Evolutionary conservation across 2,113 vertebrate genomes (phyloP).

Genomic region (Calyptommatus sinebrachiatus): DNA sequence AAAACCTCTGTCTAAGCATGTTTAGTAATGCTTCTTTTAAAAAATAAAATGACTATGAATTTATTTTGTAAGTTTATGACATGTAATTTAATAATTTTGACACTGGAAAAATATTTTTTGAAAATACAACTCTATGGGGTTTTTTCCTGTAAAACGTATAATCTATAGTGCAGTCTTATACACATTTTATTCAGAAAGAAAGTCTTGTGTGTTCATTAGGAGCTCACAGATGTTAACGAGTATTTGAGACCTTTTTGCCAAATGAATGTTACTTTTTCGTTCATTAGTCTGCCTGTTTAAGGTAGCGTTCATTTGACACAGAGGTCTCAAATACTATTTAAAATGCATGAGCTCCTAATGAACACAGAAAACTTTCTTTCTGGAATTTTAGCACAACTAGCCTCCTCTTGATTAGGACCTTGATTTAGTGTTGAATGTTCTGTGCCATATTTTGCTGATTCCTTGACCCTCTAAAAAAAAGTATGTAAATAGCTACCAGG

Average conservation of each 20-base stretch:
- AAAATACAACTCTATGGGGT: constrained; percentile 48
- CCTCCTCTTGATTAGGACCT: not conserved
- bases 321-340: too few species aligned
- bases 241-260: too few species aligned
- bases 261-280: too few species aligned
- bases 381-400: not conserved
- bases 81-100: constrained; percentile 68
- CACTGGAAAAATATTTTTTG: constrained; percentile 69
- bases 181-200: not conserved
- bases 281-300: too few species aligned
- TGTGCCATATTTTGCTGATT: constrained; percentile 54
- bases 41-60: constrained; percentile 65
- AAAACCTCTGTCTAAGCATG: constrained; percentile 65
- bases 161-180: constrained; percentile 35
- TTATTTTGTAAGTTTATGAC: constrained; percentile 70
- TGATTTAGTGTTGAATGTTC: constrained; percentile 39
- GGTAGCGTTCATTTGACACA: too few species aligned
- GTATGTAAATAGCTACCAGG: constrained; percentile 65
- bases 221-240: too few species aligned
- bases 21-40: constrained; percentile 52
- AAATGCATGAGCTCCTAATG: too few species aligned
- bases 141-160: constrained; percentile 66
- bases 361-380: not conserved
- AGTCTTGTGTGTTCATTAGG: not conserved
- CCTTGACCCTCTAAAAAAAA: constrained; percentile 33